Evolutionary conservation across 1,140 invertebrate genomes (phyloP).

Genomic region (Eupeodes corollae): DNA sequence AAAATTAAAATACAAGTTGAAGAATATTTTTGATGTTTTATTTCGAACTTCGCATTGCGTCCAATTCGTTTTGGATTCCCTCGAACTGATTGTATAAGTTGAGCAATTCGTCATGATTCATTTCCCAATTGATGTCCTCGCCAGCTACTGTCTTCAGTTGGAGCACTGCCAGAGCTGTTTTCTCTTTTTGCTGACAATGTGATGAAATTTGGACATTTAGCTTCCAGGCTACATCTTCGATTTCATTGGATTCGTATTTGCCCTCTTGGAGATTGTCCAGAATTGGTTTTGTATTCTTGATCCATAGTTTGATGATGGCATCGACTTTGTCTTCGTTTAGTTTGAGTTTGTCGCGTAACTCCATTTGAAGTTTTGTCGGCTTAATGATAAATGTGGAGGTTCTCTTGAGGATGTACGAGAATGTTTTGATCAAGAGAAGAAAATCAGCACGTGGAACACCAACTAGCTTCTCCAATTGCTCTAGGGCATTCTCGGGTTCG

Average conservation of each 20-base stretch:
- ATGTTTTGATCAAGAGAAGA: constrained; percentile 32
- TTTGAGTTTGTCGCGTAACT: constrained; percentile 31
- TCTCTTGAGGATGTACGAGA: constrained; percentile 33
- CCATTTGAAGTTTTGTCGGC: constrained; percentile 26
- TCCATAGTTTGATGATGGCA: constrained; percentile 32
- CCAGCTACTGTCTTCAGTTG: constrained; percentile 29
- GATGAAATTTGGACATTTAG: constrained; percentile 33
- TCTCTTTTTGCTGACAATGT: constrained; percentile 33
- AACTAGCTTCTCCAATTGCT: constrained; percentile 31
- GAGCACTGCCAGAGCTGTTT: constrained; percentile 24
- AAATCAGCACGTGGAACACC: constrained; percentile 30
- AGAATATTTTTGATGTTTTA: too few species aligned
- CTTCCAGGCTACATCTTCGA: constrained; percentile 34
- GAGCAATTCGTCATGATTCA: constrained; percentile 29
- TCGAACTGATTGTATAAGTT: constrained; percentile 36
- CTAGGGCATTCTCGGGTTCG: constrained; percentile 25
- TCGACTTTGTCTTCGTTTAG: constrained; percentile 35
- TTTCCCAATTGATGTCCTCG: constrained; percentile 33
- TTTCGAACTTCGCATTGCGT: constrained; percentile 10
- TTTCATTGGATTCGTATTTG: constrained; percentile 32
- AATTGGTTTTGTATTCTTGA: constrained; percentile 30
- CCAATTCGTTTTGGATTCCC: constrained; percentile 28
- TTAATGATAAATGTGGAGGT: constrained; percentile 36
- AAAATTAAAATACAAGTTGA: too few species aligned
- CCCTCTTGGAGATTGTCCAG: constrained; percentile 31